Evolutionary conservation across 2,888 invertebrate genomes (phyloP).

Genomic region (Thymelicus acteon): DNA sequence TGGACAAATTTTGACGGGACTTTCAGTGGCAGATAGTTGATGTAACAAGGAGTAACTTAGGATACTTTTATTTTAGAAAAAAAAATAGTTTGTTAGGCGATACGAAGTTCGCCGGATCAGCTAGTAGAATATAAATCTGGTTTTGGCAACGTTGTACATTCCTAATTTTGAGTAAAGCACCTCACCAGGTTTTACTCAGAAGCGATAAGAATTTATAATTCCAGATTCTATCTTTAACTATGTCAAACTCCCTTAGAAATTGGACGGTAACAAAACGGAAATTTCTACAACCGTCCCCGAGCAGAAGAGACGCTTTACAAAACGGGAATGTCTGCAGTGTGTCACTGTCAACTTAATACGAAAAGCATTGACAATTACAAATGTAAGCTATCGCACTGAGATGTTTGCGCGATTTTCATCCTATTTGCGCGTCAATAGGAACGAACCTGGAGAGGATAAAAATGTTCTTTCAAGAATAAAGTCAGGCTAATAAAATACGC

Average conservation of each 20-base stretch:
- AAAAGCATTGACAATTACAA: conserved; percentile 11
- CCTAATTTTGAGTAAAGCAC: no score
- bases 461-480: background rate
- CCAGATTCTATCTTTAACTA: no score
- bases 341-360: conserved; percentile 12
- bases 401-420: conserved; percentile 3
- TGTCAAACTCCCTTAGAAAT: background rate
- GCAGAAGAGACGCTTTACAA: background rate
- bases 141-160: no score
- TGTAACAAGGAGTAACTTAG: no score
- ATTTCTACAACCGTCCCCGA: background rate
- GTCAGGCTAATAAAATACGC: background rate
- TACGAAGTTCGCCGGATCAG: no score
- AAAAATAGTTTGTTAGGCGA: no score
- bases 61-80: no score
- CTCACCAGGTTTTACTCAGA: no score
- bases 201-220: no score
- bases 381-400: background rate
- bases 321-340: conserved; percentile 7
- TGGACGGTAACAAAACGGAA: background rate
- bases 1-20: no score
- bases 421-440: background rate
- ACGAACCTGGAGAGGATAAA: background rate
- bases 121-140: no score
- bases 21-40: no score